A percentile compares a stretch with the other conserved stretches of the same genome.
phyloP scores from a whole-genome alignment of 2,888 invertebrate genomes.

The Gymnoscelis rufifasciata region DNA sequence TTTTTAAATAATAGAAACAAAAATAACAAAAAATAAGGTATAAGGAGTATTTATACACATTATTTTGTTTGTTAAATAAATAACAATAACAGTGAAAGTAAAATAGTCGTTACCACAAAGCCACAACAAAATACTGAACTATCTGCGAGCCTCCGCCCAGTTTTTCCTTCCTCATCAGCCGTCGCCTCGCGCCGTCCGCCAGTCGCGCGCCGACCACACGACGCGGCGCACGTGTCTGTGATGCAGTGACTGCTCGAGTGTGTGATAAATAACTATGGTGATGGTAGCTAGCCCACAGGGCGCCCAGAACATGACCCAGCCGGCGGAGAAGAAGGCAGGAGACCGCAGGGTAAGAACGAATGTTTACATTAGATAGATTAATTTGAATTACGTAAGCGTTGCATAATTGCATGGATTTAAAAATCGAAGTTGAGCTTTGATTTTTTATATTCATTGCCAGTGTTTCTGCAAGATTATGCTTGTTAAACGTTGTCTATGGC shows the following conservation, averaged over 20 bases:
- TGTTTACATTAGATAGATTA: constrained; percentile 9
- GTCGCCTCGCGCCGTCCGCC: constrained; percentile 34
- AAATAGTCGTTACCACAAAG: not conserved
- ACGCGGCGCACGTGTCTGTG: constrained; percentile 36
- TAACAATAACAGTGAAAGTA: too few species aligned
- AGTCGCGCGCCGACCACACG: constrained; percentile 64
- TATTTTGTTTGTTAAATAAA: too few species aligned
- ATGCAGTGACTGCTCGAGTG: constrained; percentile 43
- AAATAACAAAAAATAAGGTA: too few species aligned
- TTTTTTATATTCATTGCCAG: too few species aligned
- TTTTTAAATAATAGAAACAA: too few species aligned
- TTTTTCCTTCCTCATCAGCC: constrained; percentile 23
- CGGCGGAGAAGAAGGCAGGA: constrained; percentile 55
- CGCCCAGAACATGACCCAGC: constrained; percentile 50
- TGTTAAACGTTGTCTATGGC: not conserved
- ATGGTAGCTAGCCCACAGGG: constrained; percentile 58
- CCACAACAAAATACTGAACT: constrained; percentile 7
- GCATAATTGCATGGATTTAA: constrained; percentile 19
- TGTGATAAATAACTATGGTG: constrained; percentile 51
- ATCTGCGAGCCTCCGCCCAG: constrained; percentile 10
- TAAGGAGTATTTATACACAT: too few species aligned
- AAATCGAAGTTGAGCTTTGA: not conserved
- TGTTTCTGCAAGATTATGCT: too few species aligned
- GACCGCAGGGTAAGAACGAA: constrained; percentile 64
- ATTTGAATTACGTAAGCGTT: constrained; percentile 14